Evolutionary conservation across 2,113 vertebrate genomes (phyloP).

Genomic region (Nettapus auritus): DNA sequence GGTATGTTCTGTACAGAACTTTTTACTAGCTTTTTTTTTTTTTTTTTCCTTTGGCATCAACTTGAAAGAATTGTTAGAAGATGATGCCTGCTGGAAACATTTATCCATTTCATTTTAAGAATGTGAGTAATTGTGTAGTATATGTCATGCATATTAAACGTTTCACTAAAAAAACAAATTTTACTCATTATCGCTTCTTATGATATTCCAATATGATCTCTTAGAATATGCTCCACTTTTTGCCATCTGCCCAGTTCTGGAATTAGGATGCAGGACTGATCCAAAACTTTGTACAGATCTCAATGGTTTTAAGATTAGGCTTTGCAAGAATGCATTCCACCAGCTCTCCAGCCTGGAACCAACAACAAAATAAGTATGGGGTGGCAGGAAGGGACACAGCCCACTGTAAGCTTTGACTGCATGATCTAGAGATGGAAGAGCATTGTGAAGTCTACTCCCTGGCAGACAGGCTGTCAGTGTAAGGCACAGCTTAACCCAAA

Average conservation of each 20-base stretch:
- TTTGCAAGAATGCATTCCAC: constrained; percentile 38
- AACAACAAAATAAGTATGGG: neutral
- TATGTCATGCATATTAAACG: constrained; percentile 57
- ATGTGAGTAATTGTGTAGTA: constrained; percentile 49
- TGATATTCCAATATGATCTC: constrained; percentile 31
- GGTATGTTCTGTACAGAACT: constrained; percentile 41
- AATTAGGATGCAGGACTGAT: neutral
- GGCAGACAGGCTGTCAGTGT: neutral
- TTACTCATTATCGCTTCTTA: constrained; percentile 48
- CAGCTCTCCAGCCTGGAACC: constrained; percentile 1
- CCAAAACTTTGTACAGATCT: neutral
- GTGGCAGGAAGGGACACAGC: constrained; percentile 7
- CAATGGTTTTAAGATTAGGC: constrained; percentile 31
- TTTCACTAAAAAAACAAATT: constrained; percentile 47
- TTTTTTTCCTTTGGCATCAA: constrained; percentile 26
- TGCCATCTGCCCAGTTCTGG: constrained; percentile 21
- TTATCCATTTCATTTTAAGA: constrained; percentile 61
- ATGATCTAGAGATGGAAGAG: constrained; percentile 4
- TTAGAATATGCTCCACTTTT: neutral
- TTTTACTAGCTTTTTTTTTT: constrained; percentile 47
- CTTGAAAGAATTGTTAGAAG: constrained; percentile 67
- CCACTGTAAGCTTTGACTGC: constrained; percentile 11
- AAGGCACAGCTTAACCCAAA: neutral
- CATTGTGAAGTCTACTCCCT: neutral
- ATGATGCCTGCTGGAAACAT: constrained; percentile 61